Evolutionary conservation across 2,797 vertebrate species (phyloP).

Genomic region (Amblyraja radiata): DNA sequence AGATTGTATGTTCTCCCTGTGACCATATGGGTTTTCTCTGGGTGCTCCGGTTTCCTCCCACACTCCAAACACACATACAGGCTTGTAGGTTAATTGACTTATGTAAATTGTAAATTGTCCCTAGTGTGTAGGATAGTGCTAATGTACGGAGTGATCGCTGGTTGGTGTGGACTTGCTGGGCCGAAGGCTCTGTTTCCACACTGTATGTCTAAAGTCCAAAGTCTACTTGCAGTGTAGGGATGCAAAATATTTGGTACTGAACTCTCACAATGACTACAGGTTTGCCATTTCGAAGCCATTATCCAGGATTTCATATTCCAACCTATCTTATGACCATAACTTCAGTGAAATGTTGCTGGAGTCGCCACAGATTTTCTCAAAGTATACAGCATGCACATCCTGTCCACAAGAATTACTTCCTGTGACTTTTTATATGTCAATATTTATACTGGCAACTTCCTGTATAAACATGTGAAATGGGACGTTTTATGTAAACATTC

Average conservation of each 20-base stretch:
- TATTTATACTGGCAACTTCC: not conserved
- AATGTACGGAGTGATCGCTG: too few species aligned
- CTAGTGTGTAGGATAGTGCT: too few species aligned
- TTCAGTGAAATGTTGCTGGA: not conserved
- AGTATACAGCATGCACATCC: not conserved
- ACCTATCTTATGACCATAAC: not conserved
- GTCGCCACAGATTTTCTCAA: not conserved
- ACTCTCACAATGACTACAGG: not conserved
- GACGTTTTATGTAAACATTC: slow-evolving; percentile 22
- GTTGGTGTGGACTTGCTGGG: too few species aligned
- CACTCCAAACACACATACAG: too few species aligned
- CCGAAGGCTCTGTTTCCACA: too few species aligned
- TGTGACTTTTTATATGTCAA: slow-evolving; percentile 11
- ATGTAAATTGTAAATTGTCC: too few species aligned
- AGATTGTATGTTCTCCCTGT: too few species aligned
- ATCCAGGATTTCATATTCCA: not conserved
- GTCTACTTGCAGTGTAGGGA: too few species aligned
- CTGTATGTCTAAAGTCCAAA: too few species aligned
- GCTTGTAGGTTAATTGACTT: too few species aligned
- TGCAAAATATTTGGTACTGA: not conserved
- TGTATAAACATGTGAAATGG: not conserved
- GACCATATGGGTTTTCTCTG: too few species aligned
- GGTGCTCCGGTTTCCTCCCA: too few species aligned
- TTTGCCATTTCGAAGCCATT: not conserved
- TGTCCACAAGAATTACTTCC: not conserved